Base-by-base conservation (phyloP, 2,113 vertebrate genomes). In the Poicephalus gulielmi region DNA sequence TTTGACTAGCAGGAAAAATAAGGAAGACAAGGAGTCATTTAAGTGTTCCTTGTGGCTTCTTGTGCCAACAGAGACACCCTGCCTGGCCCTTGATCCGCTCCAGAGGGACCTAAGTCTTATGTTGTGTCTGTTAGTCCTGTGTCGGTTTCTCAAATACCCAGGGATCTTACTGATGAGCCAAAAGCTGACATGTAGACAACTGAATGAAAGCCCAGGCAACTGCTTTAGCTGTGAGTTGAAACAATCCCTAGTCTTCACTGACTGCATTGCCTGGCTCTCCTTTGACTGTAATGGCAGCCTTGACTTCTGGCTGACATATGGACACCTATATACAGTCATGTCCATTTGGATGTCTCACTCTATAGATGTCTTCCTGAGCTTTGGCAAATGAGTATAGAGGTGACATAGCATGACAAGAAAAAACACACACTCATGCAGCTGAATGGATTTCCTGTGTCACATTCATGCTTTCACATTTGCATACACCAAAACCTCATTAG, bases 131-230 rank as follows among this genome's bases (percentile, higher is more conserved):
- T 41, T 66, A 80, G 28, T 49, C 57, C 31, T n/a, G 8, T 33
- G 28, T 43, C 39, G 60, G 50, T 53, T 35, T 27, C 47, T 87
- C 69, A 46, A 17, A 14, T 6, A 22, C 19, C 6, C n/a, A 28
- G 22, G 8, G 17, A 8, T 85, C 44, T 71, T 17, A 39, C 5
- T 0, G 0, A 11, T 18, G 5, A 13, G 13, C 20, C 3, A 2
- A 63, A 83, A 55, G 39, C 15, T 71, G 27, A 35, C 30, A n/a
- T 10, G 12, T 13, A 73, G 70, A 44, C 7, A 73, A 20, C 30
- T 52, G 77, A 87, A 44, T 7, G 39, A 63, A 76, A 83, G 20
- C 41, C 66, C 75, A 79, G 52, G 9, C 59, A 68, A 8, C 7
- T 55, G 47, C 24, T 82, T 55, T n/a, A 55, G 4, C 39, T 76